Evolutionary conservation across 2,888 invertebrate species (phyloP), one percentile per base, ranked within the genome.

Genomic region (Osmoderma eremita): DNA sequence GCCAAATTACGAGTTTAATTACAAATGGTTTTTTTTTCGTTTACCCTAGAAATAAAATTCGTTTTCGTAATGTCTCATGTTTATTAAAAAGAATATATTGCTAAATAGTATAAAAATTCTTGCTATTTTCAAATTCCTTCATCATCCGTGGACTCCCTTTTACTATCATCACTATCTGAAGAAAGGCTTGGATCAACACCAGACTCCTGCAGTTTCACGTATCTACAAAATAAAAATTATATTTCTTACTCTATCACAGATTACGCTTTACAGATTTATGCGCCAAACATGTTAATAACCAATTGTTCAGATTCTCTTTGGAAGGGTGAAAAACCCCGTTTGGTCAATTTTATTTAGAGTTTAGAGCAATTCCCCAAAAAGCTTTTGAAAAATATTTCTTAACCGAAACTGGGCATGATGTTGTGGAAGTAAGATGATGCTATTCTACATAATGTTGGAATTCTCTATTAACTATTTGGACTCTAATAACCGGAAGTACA

Each of bases 101-200:
- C 36, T 36, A 6, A 42, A 41, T 41, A 41, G n/a, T 42, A 15
- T 3, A 13, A n/a, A 3, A 42, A 42, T 42, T 42, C 5, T 1
- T 42, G 17, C 2, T 30, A 30, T 5, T 3, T 30, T 30, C 30
- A 30, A 30, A 30, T 5, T 2, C 22, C 36, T 30, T 67, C 67
- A 51, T 65, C 64, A 38, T 64, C 64, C 2, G 58, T 64, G 10
- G 56, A 10, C 5, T 18, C 51, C 10, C 15, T 41, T 5, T 68
- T 48, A 41, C 64, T 68, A 20, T 61, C 61, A 42, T 68, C 67
- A 12, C 51, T 58, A 38, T 68, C 65, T 1, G 64, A 50, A 12
- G 67, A 65, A 18, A 65, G 18, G 10, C 12, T 15, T 3, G 58
- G 20, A 2, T 65, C 50, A 22, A 50, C 42, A 2, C 67, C 64